Base-by-base conservation (phyloP, 1,140 invertebrate species). In the Drosophila lacertosa region DNA sequence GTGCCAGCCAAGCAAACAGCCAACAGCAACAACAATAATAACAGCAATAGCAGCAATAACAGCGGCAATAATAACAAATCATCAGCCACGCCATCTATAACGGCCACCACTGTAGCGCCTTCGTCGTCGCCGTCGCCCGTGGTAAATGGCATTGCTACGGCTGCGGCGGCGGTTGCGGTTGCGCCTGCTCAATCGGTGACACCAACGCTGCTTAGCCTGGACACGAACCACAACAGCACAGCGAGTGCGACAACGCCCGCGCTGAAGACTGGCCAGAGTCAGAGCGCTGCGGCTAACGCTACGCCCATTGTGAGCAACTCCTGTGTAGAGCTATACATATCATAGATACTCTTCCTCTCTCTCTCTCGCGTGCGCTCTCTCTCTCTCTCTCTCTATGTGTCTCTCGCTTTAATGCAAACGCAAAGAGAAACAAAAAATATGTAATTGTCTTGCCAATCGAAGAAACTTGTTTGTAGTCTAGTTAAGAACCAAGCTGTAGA, bases 381-480 rank as follows among this genome's bases (percentile, higher is more conserved):
- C 4, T 37, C 10, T 60, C 3, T 55, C 18, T 29, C 18, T 64
- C 6, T n/a, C 44, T 50, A 57, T 35, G 32, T 50, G 26, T 65
- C 47, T 44, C 11, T 45, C 16, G 20, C 16, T 35, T 24, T 65
- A 60, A 44, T 33, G 29, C 63, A 54, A 60, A 62, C 37, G 29
- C n/a, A n/a, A 69, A 69, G 16, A 58, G 24, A 47, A 32, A 37
- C 59, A 57, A 59, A 57, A 59, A 29, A 29, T 29, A 29, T 29
- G 26, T 29, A 7, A 9, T 50, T 78, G 47, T 88, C 82, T 88
- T 88, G 82, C 82, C 82, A 86, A 81, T 63, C 77, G 82, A 86
- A 88, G 82, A 88, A 88, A 88, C 62, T 65, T 74, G 77, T 64
- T 71, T 68, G 44, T 86, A 77, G 81, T 69, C 53, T 74, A 81